Percentiles rank a stretch among this genome's conserved stretches.
phyloP scores from a whole-genome alignment of 92 coral and sea anemone genomes.

The Umimayanthus kanabou region DNA sequence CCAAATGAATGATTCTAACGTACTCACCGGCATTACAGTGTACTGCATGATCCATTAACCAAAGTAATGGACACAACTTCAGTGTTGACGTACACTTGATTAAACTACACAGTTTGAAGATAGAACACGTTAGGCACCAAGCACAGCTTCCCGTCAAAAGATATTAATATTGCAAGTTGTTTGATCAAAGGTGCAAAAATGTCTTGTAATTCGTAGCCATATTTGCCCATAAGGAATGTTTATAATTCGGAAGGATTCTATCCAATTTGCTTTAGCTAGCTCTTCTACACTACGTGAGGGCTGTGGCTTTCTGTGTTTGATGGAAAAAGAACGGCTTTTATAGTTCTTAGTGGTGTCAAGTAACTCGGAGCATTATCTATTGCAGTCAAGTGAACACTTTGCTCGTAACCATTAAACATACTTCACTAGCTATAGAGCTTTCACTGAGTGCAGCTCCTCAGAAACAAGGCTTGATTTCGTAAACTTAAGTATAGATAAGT shows the following conservation, averaged over 20 bases:
- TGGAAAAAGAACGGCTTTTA: not conserved
- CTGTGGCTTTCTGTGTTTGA: not conserved
- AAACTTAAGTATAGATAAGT: slow-evolving; percentile 9
- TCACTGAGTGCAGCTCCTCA: not conserved
- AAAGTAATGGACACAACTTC: not conserved
- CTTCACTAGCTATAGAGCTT: slow-evolving; percentile 31
- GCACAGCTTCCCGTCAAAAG: not conserved
- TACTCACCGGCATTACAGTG: slow-evolving; percentile 8
- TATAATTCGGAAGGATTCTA: not conserved
- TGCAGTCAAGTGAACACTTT: not conserved
- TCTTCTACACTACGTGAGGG: not conserved
- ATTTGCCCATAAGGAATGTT: not conserved
- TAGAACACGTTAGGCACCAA: not conserved
- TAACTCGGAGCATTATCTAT: not conserved
- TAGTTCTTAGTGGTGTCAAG: not conserved
- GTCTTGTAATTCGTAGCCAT: not conserved
- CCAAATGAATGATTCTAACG: not conserved
- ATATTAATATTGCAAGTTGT: not conserved
- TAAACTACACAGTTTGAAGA: not conserved
- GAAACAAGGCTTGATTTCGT: slow-evolving; percentile 2
- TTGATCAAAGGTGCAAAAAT: not conserved
- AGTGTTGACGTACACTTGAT: not conserved
- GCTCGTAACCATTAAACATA: not conserved
- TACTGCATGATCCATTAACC: not conserved
- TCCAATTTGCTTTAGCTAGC: not conserved